Percentiles rank a stretch among this genome's conserved stretches.
These are phyloP conservation scores for Nomada lathburiana DNA, from an alignment of 2,888 invertebrate genomes.

Conservation along the genomic window DNA sequence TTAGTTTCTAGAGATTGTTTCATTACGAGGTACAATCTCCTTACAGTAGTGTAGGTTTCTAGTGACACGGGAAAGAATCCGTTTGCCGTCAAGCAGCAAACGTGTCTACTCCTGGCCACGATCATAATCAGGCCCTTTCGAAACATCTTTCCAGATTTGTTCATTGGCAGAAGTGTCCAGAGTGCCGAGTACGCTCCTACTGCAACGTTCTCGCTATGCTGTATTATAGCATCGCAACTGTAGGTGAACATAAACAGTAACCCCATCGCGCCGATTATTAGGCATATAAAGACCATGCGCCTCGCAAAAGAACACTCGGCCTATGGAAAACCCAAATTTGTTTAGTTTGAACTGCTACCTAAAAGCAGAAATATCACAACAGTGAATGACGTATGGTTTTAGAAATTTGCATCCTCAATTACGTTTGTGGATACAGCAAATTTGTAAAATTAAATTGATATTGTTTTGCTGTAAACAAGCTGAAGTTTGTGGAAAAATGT, in stretches of 20 bases:
- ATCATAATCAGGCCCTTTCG: conserved; percentile 51
- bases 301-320: not conserved
- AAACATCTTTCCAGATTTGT: conserved; percentile 27
- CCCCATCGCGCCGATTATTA: not conserved
- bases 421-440: too few relatives aligned
- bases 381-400: not conserved
- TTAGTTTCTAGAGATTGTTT: too few relatives aligned
- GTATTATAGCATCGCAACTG: conserved; percentile 19
- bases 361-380: not conserved
- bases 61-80: conserved; percentile 58
- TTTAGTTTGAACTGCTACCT: not conserved
- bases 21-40: too few relatives aligned
- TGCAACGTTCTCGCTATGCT: conserved; percentile 16
- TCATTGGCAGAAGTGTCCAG: conserved; percentile 14
- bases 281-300: conserved; percentile 19
- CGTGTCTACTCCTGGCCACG: conserved; percentile 51
- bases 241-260: conserved; percentile 43
- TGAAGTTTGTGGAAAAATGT: too few relatives aligned
- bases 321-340: conserved; percentile 11
- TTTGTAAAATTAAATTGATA: too few relatives aligned
- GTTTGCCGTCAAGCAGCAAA: conserved; percentile 51
- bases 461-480: too few relatives aligned
- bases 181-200: not conserved
- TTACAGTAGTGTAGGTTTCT: conserved; percentile 59
- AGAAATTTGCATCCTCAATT: not conserved